Percentiles rank a stretch among this genome's conserved stretches.
phyloP scores from a whole-genome alignment of 2,888 invertebrate genomes.

The Rhagonycha fulva region DNA sequence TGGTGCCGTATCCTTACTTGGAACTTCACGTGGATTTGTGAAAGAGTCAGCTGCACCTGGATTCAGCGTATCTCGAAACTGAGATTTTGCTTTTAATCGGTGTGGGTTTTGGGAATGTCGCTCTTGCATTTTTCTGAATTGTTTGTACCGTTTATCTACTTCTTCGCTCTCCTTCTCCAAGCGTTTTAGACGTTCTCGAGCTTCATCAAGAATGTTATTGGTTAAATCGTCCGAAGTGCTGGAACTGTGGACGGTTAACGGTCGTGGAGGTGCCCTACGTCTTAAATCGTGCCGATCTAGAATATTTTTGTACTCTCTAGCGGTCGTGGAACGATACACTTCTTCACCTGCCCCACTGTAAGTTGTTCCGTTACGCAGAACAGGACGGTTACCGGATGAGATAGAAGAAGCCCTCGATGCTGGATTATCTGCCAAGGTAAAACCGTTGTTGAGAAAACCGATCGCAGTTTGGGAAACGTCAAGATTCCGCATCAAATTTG shows the following conservation, averaged over 20 bases:
- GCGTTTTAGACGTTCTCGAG: conserved; percentile 58
- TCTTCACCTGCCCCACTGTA: conserved; percentile 35
- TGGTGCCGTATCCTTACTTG: background rate
- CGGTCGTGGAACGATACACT: background rate
- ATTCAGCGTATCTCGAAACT: background rate
- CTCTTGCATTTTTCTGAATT: conserved; percentile 1
- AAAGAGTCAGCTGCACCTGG: background rate
- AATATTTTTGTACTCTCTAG: background rate
- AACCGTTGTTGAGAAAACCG: background rate
- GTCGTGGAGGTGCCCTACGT: conserved; percentile 3
- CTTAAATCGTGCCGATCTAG: background rate
- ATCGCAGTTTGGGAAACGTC: conserved; percentile 28
- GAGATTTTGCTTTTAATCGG: background rate
- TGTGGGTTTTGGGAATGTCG: background rate
- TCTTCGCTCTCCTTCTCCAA: conserved; percentile 65
- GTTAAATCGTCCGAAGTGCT: conserved; percentile 43
- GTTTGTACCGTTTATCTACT: conserved; percentile 59
- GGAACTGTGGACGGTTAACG: conserved; percentile 14
- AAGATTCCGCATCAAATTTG: conserved; percentile 32
- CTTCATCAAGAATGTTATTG: conserved; percentile 58
- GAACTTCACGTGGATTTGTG: background rate
- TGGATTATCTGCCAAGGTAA: background rate
- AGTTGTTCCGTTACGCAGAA: background rate
- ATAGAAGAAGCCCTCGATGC: background rate
- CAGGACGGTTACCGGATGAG: conserved; percentile 11